Evolutionary conservation across 2,888 invertebrate species (phyloP).

Genomic region (Eugnorisma glareosa): DNA sequence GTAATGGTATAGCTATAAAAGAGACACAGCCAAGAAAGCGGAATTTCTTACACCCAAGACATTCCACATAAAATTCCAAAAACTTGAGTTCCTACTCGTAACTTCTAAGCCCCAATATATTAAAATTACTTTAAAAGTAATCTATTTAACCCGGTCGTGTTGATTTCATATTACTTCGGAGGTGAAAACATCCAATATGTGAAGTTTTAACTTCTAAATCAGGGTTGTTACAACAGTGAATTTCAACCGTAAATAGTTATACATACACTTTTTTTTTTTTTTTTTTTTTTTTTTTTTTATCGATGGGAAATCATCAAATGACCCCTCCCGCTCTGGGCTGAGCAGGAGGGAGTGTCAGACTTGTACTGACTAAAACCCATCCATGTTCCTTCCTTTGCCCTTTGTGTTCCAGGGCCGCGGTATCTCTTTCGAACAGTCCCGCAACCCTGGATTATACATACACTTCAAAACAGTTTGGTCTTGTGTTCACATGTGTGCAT

Average conservation of each 20-base stretch:
- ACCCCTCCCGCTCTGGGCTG: too few relatives aligned
- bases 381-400: too few relatives aligned
- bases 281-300: too few relatives aligned
- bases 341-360: too few relatives aligned
- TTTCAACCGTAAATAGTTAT: not conserved
- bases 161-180: slow-evolving; percentile 7
- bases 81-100: not conserved
- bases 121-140: slow-evolving; percentile 36
- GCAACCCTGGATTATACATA: too few relatives aligned
- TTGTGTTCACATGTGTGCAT: too few relatives aligned
- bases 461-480: too few relatives aligned
- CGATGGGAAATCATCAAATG: too few relatives aligned
- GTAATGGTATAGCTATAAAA: not conserved
- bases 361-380: too few relatives aligned
- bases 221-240: not conserved
- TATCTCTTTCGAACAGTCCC: too few relatives aligned
- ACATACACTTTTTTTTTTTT: too few relatives aligned
- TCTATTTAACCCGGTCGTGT: slow-evolving; percentile 14
- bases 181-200: not conserved
- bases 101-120: slow-evolving; percentile 1
- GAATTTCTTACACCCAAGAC: not conserved
- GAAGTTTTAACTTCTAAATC: not conserved
- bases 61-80: not conserved
- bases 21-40: not conserved
- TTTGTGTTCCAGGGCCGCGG: too few relatives aligned